phyloP scores from a whole-genome alignment of 2,888 invertebrate genomes.

The Lymantria monacha region DNA sequence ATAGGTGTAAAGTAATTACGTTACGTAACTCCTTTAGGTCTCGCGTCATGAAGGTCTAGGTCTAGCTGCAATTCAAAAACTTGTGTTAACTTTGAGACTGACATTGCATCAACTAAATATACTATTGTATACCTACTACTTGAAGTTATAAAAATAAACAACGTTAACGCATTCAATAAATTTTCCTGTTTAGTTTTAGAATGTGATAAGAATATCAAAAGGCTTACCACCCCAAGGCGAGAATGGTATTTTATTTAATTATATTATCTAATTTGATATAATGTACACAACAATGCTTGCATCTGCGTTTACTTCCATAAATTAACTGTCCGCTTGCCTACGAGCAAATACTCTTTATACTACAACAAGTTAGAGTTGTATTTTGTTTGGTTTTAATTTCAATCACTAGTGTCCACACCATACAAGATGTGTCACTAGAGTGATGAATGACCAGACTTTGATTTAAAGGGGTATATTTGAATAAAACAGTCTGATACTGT shows the following conservation, averaged over 20 bases:
- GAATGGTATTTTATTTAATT: conserved; percentile 63
- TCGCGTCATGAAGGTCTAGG: too few relatives aligned
- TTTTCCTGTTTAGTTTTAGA: not conserved
- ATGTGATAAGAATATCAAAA: conserved; percentile 53
- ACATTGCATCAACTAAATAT: too few relatives aligned
- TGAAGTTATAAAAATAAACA: not conserved
- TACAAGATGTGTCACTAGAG: conserved; percentile 58
- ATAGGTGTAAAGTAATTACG: too few relatives aligned
- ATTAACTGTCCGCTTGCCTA: conserved; percentile 24
- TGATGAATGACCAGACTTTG: conserved; percentile 70
- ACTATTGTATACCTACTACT: not conserved
- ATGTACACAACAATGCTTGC: conserved; percentile 66
- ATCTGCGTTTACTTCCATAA: conserved; percentile 57
- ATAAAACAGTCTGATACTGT: conserved; percentile 55
- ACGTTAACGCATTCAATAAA: not conserved
- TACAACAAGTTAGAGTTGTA: conserved; percentile 33
- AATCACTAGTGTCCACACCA: conserved; percentile 42
- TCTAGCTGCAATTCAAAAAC: too few relatives aligned
- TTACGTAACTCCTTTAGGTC: too few relatives aligned
- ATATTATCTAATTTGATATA: conserved; percentile 76
- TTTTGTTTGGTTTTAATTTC: conserved; percentile 39
- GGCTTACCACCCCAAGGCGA: conserved; percentile 70
- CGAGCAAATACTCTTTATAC: conserved; percentile 28
- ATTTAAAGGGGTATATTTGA: conserved; percentile 71
- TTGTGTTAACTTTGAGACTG: too few relatives aligned